Percentiles rank a stretch among this genome's conserved stretches.
Conservation (phyloP, 1,140 invertebrate species). For the Cotesia vestalis region DNA sequence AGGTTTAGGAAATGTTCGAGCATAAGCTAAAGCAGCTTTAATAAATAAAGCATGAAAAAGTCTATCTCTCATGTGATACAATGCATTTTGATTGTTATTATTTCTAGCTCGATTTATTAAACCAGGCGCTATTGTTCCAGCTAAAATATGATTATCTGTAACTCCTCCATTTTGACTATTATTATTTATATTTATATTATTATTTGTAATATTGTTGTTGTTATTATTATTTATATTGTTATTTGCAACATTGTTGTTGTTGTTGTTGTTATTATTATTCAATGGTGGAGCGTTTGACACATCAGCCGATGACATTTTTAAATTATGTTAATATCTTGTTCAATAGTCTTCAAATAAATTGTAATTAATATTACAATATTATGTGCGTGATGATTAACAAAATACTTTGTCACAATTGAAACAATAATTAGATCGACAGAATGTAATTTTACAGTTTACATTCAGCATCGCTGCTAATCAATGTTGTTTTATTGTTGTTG, state of each 20-base stretch:
- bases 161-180: slow-evolving; percentile 56
- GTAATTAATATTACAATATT: no score
- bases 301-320: no score
- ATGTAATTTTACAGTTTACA: no score
- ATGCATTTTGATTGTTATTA: slow-evolving; percentile 72
- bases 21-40: slow-evolving; percentile 89
- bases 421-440: no score
- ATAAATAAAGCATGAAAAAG: slow-evolving; percentile 97
- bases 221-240: slow-evolving; percentile 25
- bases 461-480: no score
- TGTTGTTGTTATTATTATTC: slow-evolving; percentile 8
- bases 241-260: slow-evolving; percentile 4
- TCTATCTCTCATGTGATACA: slow-evolving; percentile 87
- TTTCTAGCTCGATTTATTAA: slow-evolving; percentile 51
- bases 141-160: slow-evolving; percentile 55
- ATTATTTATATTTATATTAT: slow-evolving; percentile 32
- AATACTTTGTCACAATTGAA: no score
- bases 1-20: slow-evolving; percentile 85
- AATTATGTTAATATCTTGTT: no score
- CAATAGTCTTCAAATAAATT: no score
- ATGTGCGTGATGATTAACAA: no score
- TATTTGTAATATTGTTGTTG: slow-evolving; percentile 28
- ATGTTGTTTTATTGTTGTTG: no score
- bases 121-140: slow-evolving; percentile 51
- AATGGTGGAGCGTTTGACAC: not conserved